Percentiles rank a stretch among this genome's conserved stretches.
Evolutionary conservation across 1,140 invertebrate genomes (phyloP).

Genomic region (Meloidogyne floridensis): DNA sequence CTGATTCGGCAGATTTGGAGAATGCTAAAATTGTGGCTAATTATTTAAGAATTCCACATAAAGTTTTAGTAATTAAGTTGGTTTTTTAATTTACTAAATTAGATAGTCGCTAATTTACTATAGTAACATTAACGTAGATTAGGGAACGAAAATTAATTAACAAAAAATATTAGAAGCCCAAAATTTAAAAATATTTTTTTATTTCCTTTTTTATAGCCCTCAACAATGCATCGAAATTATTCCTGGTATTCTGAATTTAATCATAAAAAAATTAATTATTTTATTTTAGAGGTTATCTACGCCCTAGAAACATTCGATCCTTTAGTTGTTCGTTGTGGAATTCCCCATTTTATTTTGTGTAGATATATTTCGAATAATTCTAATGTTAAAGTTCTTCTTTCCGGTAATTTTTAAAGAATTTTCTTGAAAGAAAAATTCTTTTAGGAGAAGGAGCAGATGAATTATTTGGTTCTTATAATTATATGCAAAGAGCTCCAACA

Average conservation of each 20-base stretch:
- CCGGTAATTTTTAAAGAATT: conserved; percentile 12
- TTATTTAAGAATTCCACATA: conserved; percentile 60
- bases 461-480: conserved; percentile 65
- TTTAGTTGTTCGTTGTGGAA: conserved; percentile 61
- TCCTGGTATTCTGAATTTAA: conserved; percentile 48
- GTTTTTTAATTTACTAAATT: not conserved
- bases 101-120: too few relatives aligned
- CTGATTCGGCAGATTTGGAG: conserved; percentile 62
- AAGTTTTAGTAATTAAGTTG: conserved; percentile 52
- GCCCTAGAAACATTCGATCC: conserved; percentile 65
- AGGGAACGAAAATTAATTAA: too few relatives aligned
- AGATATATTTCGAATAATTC: conserved; percentile 58
- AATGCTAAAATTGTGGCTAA: conserved; percentile 57
- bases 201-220: conserved; percentile 41
- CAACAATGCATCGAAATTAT: conserved; percentile 60
- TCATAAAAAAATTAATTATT: not conserved
- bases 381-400: conserved; percentile 64
- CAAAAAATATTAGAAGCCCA: too few relatives aligned
- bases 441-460: conserved; percentile 64
- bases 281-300: conserved; percentile 60
- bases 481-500: conserved; percentile 64
- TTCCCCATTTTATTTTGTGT: conserved; percentile 63
- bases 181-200: not conserved
- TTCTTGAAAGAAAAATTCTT: too few relatives aligned
- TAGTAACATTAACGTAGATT: too few relatives aligned